Conservation (phyloP, 2,113 vertebrate genomes). For the Cheirogaleus medius region DNA sequence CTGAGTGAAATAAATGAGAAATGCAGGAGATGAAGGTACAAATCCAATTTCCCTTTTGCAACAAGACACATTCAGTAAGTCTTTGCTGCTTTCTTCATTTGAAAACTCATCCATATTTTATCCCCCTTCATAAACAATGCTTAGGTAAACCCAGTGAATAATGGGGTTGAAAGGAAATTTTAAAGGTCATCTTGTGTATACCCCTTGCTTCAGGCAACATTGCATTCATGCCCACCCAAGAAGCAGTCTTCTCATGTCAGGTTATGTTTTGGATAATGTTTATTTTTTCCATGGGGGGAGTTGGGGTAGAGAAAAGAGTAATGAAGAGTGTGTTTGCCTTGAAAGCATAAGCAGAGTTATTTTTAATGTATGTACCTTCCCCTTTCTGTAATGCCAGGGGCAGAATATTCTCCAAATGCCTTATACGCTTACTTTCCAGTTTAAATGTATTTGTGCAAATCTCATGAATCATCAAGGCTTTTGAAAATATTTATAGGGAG, state of each 20-base stretch:
- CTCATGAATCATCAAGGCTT: slow-evolving; percentile 81
- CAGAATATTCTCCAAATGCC: slow-evolving; percentile 57
- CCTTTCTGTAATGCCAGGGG: slow-evolving; percentile 57
- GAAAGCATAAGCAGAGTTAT: slow-evolving; percentile 61
- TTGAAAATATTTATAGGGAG: slow-evolving; percentile 80
- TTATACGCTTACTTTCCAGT: slow-evolving; percentile 66
- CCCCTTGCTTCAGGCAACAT: slow-evolving; percentile 45
- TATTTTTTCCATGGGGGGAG: slow-evolving; percentile 19
- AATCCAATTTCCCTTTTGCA: slow-evolving; percentile 55
- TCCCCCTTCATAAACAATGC: slow-evolving; percentile 58
- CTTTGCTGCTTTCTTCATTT: slow-evolving; percentile 35
- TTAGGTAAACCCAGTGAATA: slow-evolving; percentile 63
- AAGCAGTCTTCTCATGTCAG: slow-evolving; percentile 46
- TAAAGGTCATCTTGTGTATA: slow-evolving; percentile 45
- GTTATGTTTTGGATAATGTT: slow-evolving; percentile 60
- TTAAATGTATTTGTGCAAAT: slow-evolving; percentile 76
- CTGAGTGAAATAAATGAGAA: slow-evolving; percentile 42
- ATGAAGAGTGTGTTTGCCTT: slow-evolving; percentile 53
- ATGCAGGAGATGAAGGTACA: slow-evolving; percentile 35
- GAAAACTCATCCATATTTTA: slow-evolving; percentile 61
- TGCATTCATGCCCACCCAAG: slow-evolving; percentile 69
- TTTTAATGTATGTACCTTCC: slow-evolving; percentile 58
- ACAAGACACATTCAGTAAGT: slow-evolving; percentile 43
- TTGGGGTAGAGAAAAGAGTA: not conserved
- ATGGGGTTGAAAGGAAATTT: slow-evolving; percentile 57